Base-by-base conservation (phyloP, 2,113 vertebrate genomes). In the Furnarius figulus region DNA sequence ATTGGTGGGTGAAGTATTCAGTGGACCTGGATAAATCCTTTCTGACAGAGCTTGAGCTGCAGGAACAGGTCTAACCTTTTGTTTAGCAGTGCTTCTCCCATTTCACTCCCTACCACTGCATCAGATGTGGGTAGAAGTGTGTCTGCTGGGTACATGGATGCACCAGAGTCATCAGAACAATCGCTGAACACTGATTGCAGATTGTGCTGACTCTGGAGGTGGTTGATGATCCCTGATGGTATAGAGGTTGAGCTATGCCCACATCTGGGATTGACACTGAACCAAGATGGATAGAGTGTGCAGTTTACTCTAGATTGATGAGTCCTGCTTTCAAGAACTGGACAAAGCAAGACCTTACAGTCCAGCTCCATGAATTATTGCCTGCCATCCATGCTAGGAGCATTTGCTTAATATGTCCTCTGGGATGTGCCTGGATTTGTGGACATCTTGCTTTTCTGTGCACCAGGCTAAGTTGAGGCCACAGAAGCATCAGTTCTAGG, bases 111-210 rank as follows among this genome's bases (percentile, higher is more conserved):
- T 27, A 49, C 24, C 14, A 3, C 46, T 10, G 18, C 7, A 7
- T 20, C 27, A 39, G 75, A 27, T 0, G 0, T 9, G 31, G 30
- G 5, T 42, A 23, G 14, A 42, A 15, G 33, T 6, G 3, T 21
- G 18, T 61, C 85, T 85, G 65, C 75, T 65, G 40, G 15, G 17
- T 25, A 7, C 17, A 6, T 20, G 35, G 24, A 17, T 59, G 52
- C n/a, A 87, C n/a, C n/a, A 63, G 33, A 42, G 24, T 5, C 40
- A 22, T 24, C 46, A 72, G 37, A 76, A 73, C 39, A 6, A 76
- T 10, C 1, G 0, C 25, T 53, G 44, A 90, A 19, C 42, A 40
- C 24, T 20, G 30, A 56, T 19, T 56, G 44, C 35, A 80, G 14
- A 22, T 31, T 62, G 12, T 70, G 40, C n/a, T 66, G n/a, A 10